Base-by-base conservation (phyloP, 2,888 invertebrate species). In the Penaeus monodon region DNA sequence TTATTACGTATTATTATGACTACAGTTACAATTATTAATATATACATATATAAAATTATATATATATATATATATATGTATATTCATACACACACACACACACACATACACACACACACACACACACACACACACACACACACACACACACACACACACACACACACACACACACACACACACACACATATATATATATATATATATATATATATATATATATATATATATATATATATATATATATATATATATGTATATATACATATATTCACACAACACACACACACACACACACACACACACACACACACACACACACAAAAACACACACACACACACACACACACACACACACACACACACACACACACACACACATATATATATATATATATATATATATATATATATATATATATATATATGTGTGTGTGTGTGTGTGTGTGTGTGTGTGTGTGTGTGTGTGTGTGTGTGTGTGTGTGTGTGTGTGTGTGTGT, bases 11-110 rank as follows among this genome's bases (percentile, higher is more conserved):
- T 38, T 38, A 38, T 38, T 38, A 38, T 38, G 33, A 2, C 33
- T 38, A 6, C 33, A 38, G 33, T 3, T 38, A 38, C 33, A 38
- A 38, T 38, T 38, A 38, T 38, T 64, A 3, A 80, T 80, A 80
- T 64, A 80, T 80, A 63, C 64, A 80, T 80, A 63, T 80, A 80
- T 80, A 80, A 64, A 80, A 64, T 64, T 80, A 80, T 80, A 80
- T 80, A 63, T 80, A 80, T 80, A 80, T 80, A 80, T 80, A 80
- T 80, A 77, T 80, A 80, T 80, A 80, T 80, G 64, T 80, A 49
- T 49, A 64, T 57, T 24, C 20, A 77, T n/a, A 63, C 12, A 63
- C 12, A 63, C 17, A 80, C 66, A 63, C 17, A 65, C 20, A 80
- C 12, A 63, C 2, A 57, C 2, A 27, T n/a, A 57, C 66, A 38